Conservation (phyloP, 2,113 vertebrate species). For the Kobus ellipsiprymnus region DNA sequence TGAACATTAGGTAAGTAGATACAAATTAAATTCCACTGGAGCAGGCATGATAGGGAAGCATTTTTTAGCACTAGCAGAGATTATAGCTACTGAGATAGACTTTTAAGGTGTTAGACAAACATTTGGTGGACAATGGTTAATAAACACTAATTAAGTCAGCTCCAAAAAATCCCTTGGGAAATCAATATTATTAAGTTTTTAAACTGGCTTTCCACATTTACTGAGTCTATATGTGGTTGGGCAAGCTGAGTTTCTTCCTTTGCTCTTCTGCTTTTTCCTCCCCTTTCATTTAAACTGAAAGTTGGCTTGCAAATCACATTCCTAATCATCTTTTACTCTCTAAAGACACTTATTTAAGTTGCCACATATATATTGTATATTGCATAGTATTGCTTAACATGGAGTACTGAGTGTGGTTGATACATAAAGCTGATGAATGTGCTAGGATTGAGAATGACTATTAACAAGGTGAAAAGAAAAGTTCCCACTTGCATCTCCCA, state of each 20-base stretch:
- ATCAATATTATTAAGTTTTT: constrained; percentile 69
- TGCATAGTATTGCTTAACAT: not conserved
- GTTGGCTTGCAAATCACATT: not conserved
- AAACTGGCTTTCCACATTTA: constrained; percentile 45
- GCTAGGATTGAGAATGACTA: not conserved
- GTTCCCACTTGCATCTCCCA: not conserved
- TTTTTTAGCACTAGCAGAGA: not conserved
- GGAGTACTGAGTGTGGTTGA: not conserved
- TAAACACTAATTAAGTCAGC: constrained; percentile 64
- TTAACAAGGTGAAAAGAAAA: not conserved
- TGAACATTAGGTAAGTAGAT: not conserved
- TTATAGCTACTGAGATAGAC: constrained; percentile 28
- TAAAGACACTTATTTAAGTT: not conserved
- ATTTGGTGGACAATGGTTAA: constrained; percentile 44
- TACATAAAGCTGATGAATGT: not conserved
- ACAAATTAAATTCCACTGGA: constrained; percentile 39
- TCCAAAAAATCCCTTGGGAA: not conserved
- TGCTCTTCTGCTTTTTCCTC: not conserved
- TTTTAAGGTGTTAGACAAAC: constrained; percentile 49
- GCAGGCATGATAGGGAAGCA: not conserved
- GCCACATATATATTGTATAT: not conserved
- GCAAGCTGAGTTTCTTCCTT: not conserved
- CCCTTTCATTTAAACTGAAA: not conserved
- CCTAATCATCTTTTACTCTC: not conserved
- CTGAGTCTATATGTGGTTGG: not conserved